Conservation (phyloP, 2,797 vertebrate genomes). For the Poecile montanus region DNA sequence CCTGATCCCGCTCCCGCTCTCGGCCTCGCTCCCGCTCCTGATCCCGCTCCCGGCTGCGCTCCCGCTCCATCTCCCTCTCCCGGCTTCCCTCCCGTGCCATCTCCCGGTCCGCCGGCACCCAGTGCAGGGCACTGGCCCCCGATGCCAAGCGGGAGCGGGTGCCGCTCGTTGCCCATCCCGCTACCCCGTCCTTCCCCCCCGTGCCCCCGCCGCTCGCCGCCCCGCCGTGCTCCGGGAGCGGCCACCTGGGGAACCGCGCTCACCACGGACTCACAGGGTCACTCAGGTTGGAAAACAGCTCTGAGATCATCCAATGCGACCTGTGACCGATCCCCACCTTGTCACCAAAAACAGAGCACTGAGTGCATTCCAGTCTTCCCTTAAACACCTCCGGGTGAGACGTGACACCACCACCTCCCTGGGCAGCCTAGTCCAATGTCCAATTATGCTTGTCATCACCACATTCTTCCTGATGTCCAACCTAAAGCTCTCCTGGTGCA, state of each 20-base stretch:
- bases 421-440: too few relatives aligned
- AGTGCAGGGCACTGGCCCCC: too few relatives aligned
- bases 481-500: neutral
- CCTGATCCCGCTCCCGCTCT: neutral
- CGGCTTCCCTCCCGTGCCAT: neutral
- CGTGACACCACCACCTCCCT: too few relatives aligned
- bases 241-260: fast-evolving
- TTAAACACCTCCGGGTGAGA: neutral
- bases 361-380: neutral
- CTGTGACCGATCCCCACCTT: too few relatives aligned
- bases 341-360: neutral
- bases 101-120: neutral
- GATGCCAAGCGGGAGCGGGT: neutral
- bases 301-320: neutral
- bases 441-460: too few relatives aligned
- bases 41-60: neutral
- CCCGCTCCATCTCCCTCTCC: neutral
- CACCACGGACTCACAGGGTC: fast-evolving
- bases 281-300: neutral
- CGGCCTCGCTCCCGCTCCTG: neutral
- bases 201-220: neutral
- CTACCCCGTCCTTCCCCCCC: too few relatives aligned
- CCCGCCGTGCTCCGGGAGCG: neutral
- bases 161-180: fast-evolving
- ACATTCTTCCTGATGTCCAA: neutral